phyloP scores from a whole-genome alignment of 2,113 vertebrate species.

The Eurypyga helias region DNA sequence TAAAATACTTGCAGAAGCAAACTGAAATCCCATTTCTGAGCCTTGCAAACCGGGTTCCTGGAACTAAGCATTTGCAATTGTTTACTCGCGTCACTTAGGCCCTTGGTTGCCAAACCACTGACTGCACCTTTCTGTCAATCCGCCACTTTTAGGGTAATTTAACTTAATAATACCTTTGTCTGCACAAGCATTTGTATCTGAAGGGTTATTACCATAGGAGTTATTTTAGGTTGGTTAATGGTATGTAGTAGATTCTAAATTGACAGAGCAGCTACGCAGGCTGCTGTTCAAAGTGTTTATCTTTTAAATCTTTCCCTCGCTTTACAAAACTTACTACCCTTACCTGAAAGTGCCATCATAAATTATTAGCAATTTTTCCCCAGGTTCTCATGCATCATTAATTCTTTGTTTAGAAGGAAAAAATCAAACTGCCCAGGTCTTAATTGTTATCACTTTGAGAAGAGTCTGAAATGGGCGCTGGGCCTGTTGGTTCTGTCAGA shows the following conservation, averaged over 20 bases:
- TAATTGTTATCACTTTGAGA: slow-evolving; percentile 69
- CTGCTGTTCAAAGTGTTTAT: slow-evolving; percentile 76
- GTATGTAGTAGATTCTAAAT: slow-evolving; percentile 77
- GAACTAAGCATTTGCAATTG: slow-evolving; percentile 33
- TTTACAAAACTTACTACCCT: slow-evolving; percentile 69
- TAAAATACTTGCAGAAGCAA: slow-evolving; percentile 16
- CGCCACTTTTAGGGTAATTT: slow-evolving; percentile 83
- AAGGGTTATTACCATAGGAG: slow-evolving; percentile 82
- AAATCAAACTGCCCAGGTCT: slow-evolving; percentile 69
- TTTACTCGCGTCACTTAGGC: slow-evolving; percentile 68
- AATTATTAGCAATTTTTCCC: slow-evolving; percentile 65
- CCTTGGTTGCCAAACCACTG: slow-evolving; percentile 73
- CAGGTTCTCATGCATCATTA: slow-evolving; percentile 66
- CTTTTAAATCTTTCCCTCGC: slow-evolving; percentile 54
- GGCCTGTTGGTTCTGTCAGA: slow-evolving; percentile 45
- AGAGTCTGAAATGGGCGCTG: slow-evolving; percentile 34
- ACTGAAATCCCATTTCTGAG: not conserved
- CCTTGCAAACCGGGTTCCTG: not conserved
- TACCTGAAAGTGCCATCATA: slow-evolving; percentile 48
- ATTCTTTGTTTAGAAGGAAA: slow-evolving; percentile 65
- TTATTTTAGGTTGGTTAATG: slow-evolving; percentile 87
- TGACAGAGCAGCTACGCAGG: slow-evolving; percentile 71
- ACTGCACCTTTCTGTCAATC: slow-evolving; percentile 81
- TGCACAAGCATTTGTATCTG: slow-evolving; percentile 73
- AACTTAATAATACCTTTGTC: slow-evolving; percentile 83